Evolutionary conservation across 2,888 invertebrate species (phyloP), one percentile per base, ranked within the genome.

Genomic region (Achlya flavicornis): DNA sequence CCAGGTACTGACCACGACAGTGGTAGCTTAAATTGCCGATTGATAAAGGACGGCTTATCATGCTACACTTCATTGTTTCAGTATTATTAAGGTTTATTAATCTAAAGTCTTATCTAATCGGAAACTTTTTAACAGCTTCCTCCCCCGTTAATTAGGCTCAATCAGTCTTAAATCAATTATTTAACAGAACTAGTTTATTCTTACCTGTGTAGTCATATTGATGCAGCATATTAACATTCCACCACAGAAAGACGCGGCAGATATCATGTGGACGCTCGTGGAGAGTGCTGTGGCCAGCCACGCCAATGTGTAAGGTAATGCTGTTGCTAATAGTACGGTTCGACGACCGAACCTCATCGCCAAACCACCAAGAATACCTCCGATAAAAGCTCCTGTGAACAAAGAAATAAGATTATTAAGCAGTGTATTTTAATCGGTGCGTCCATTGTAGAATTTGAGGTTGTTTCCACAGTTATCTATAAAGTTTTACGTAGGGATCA

Each of bases 221-320:
- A 96, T 95, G 73, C 97, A 95, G 74, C 96, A 96, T 64, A 96
- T 95, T 68, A 97, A 96, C 84, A 96, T 95, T 16, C 98, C 98
- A 26, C 97, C 97, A 73, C 97, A 93, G 88, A 98, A 96, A 48
- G 98, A 96, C 0, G 97, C 97, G 41, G 95, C 94, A 70, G 96
- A 96, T 87, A 98, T 95, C 91, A 97, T 95, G 81, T 96, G 95
- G 11, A 97, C 96, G 74, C 96, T 95, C 65, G 95, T 95, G 0
- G 97, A 96, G 63, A 96, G 94, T 0, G 96, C 96, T 0, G 98
- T 97, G 57, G 96, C 93, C 58, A 97, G 91, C 97, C 98, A 98
- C 26, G 97, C 96, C 61, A 95, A 93, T 3, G 96, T 96, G 83
- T 97, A 95, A 0, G 97, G 97, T 41, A 96, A 88, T 0, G 97